phyloP scores from a whole-genome alignment of 2,113 vertebrate species.

The Antennarius striatus region DNA sequence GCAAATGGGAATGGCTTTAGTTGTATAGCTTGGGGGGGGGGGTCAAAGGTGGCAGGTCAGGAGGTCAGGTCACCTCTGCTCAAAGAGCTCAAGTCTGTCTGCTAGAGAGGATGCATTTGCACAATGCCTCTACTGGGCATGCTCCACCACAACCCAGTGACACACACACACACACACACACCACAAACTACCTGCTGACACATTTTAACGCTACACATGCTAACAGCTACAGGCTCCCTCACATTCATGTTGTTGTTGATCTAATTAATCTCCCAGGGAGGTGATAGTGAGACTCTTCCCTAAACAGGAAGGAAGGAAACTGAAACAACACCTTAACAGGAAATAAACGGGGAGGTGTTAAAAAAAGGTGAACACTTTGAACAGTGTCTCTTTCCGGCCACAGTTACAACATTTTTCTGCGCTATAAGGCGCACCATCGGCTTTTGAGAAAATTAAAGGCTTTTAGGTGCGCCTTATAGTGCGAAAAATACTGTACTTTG shows the following conservation, averaged over 20 bases:
- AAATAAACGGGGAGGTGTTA: background rate
- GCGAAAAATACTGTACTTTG: too few relatives aligned
- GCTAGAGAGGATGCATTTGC: constrained; percentile 40
- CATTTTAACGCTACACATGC: background rate
- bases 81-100: constrained; percentile 51
- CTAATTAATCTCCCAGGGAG: background rate
- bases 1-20: constrained; percentile 51
- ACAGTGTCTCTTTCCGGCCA: background rate
- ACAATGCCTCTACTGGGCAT: constrained; percentile 29
- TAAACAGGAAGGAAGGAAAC: background rate
- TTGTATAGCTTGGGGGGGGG: constrained; percentile 54
- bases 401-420: constrained; percentile 34
- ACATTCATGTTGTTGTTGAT: background rate
- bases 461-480: too few relatives aligned
- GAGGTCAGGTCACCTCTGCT: constrained; percentile 63
- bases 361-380: background rate
- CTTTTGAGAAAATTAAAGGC: too few relatives aligned
- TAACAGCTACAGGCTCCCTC: background rate
- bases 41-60: constrained; percentile 62
- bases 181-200: background rate
- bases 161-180: background rate
- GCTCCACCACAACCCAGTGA: constrained; percentile 10
- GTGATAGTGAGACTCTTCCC: background rate
- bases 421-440: too few relatives aligned
- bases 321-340: background rate